Percentiles rank a stretch among this genome's conserved stretches.
phyloP scores from a whole-genome alignment of 2,888 invertebrate genomes.

The Bibio marci region DNA sequence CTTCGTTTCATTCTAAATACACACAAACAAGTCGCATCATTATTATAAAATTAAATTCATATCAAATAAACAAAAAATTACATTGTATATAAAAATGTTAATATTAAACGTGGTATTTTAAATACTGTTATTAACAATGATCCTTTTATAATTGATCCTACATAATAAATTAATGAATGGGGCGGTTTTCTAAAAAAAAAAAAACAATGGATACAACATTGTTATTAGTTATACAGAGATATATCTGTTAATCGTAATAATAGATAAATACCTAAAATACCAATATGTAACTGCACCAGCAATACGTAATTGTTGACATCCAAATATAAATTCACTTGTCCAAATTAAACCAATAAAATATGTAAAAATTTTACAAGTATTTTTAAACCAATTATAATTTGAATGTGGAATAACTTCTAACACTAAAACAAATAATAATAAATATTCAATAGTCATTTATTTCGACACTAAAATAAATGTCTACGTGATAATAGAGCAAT shows the following conservation, averaged over 20 bases:
- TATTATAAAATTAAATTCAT: background rate
- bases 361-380: conserved; percentile 94
- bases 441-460: no score
- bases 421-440: conserved; percentile 27
- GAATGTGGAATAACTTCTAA: conserved; percentile 52
- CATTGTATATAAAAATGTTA: conserved; percentile 81
- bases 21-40: conserved; percentile 1
- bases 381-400: conserved; percentile 64
- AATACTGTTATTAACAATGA: conserved; percentile 85
- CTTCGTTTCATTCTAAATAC: conserved; percentile 41
- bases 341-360: conserved; percentile 80
- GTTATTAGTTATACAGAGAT: no score
- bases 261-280: no score
- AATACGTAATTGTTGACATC: conserved; percentile 86
- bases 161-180: conserved; percentile 67
- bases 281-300: conserved; percentile 86
- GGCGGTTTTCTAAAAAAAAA: conserved; percentile 54
- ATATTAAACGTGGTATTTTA: conserved; percentile 74
- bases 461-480: no score
- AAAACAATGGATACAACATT: no score
- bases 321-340: conserved; percentile 87
- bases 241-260: no score
- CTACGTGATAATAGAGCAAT: no score
- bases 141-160: conserved; percentile 91
- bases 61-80: conserved; percentile 33